Conservation (phyloP, 2,797 vertebrate species). For the Bradypodion ventrale region DNA sequence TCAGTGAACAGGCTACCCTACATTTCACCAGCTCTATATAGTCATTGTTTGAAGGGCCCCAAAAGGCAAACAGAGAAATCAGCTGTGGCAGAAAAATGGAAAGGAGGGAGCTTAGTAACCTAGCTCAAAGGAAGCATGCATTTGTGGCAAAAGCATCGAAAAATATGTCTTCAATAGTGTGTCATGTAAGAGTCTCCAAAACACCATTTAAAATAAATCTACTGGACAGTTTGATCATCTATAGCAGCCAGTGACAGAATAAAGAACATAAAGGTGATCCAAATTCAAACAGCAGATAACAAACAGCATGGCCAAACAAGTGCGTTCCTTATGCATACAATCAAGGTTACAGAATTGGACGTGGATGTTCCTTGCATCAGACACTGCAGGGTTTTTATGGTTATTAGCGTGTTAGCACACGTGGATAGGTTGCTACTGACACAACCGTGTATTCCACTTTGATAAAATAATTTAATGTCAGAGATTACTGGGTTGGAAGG, state of each 20-base stretch:
- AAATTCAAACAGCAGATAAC: not conserved
- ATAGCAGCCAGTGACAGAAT: not conserved
- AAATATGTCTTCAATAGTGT: conserved; percentile 25
- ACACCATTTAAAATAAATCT: conserved; percentile 39
- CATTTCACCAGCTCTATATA: conserved; percentile 31
- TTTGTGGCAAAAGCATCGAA: conserved; percentile 61
- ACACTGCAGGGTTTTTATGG: not conserved
- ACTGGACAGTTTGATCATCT: not conserved
- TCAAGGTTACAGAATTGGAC: not conserved
- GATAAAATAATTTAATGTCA: too few species aligned
- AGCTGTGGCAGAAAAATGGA: conserved; percentile 54
- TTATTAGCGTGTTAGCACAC: too few species aligned
- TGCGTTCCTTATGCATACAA: not conserved
- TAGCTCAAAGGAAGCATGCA: conserved; percentile 58
- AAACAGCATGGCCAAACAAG: not conserved
- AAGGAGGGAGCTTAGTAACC: conserved; percentile 28
- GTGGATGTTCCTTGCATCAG: not conserved
- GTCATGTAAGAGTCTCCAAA: conserved; percentile 15
- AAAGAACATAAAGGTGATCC: not conserved
- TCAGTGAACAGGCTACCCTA: conserved; percentile 24
- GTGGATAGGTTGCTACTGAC: not conserved
- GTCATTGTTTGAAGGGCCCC: conserved; percentile 52
- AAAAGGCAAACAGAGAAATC: conserved; percentile 48
- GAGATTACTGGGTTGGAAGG: too few species aligned
- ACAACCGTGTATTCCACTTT: not conserved